A percentile compares a stretch with the other conserved stretches of the same genome.
Evolutionary conservation across 2,113 vertebrate species (phyloP).

Genomic region (Etia nguti): DNA sequence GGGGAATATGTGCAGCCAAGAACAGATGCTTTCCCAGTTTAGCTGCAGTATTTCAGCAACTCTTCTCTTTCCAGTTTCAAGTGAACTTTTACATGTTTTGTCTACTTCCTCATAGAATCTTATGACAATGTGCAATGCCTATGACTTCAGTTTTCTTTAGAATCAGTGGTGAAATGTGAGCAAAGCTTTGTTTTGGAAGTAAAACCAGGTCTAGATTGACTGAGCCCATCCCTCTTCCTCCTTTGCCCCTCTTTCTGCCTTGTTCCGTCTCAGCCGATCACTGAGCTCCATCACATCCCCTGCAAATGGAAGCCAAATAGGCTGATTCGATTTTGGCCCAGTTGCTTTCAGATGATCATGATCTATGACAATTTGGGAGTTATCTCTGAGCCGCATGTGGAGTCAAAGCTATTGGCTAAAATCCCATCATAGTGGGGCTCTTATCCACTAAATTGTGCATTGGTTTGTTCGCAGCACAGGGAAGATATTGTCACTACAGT

Average conservation of each 20-base stretch:
- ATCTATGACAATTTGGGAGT: not conserved
- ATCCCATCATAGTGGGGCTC: not conserved
- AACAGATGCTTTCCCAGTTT: constrained; percentile 5
- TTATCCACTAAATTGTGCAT: not conserved
- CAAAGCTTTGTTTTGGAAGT: not conserved
- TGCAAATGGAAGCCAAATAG: not conserved
- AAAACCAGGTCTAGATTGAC: not conserved
- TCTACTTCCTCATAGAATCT: not conserved
- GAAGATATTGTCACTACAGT: not conserved
- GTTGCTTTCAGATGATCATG: not conserved
- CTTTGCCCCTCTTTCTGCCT: not conserved
- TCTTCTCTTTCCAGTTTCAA: not conserved
- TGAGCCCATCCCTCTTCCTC: not conserved
- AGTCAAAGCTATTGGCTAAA: not conserved
- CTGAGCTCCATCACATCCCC: not conserved
- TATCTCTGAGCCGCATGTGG: not conserved
- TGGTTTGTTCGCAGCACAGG: not conserved
- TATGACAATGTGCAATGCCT: fast-evolving
- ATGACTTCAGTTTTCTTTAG: not conserved
- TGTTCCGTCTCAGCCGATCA: not conserved
- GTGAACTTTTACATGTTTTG: not conserved
- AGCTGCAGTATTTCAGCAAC: not conserved
- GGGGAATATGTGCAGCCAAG: not conserved
- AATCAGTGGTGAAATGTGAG: not conserved
- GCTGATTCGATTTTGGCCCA: not conserved